These are phyloP conservation scores for Lycaon pictus DNA, from an alignment of 2,113 vertebrate genomes.

Conservation along the genomic window DNA sequence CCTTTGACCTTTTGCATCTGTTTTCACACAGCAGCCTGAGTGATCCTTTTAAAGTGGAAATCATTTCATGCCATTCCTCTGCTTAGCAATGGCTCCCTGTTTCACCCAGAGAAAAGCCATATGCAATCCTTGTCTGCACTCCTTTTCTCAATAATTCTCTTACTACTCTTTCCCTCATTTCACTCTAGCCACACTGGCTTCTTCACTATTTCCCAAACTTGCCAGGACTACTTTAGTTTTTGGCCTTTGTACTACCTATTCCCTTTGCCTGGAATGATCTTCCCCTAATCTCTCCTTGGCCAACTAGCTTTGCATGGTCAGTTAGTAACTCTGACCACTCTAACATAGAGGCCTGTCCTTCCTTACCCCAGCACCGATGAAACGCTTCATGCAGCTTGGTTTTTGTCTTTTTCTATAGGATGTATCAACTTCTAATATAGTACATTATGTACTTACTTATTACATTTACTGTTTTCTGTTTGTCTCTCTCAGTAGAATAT, in stretches of 20 bases:
- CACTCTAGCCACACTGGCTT: not conserved
- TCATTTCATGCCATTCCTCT: not conserved
- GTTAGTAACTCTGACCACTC: not conserved
- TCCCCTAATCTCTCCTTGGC: not conserved
- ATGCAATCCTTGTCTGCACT: not conserved
- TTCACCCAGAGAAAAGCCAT: not conserved
- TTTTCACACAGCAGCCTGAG: not conserved
- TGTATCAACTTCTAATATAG: not conserved
- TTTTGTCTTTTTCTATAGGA: not conserved
- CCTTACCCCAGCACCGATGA: not conserved
- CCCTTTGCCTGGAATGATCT: not conserved
- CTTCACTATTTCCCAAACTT: not conserved
- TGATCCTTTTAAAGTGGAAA: not conserved
- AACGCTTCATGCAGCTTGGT: not conserved
- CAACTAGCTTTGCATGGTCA: not conserved
- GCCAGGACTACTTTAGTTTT: not conserved
- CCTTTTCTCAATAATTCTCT: not conserved
- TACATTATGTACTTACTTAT: not conserved
- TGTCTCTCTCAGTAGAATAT: not conserved
- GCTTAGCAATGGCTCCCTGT: not conserved
- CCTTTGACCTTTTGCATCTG: not conserved
- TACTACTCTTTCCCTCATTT: not conserved
- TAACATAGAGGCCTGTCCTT: not conserved
- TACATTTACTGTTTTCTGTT: not conserved
- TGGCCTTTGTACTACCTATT: not conserved